phyloP scores from a whole-genome alignment of 2,113 vertebrate genomes.

The Passer montanus region DNA sequence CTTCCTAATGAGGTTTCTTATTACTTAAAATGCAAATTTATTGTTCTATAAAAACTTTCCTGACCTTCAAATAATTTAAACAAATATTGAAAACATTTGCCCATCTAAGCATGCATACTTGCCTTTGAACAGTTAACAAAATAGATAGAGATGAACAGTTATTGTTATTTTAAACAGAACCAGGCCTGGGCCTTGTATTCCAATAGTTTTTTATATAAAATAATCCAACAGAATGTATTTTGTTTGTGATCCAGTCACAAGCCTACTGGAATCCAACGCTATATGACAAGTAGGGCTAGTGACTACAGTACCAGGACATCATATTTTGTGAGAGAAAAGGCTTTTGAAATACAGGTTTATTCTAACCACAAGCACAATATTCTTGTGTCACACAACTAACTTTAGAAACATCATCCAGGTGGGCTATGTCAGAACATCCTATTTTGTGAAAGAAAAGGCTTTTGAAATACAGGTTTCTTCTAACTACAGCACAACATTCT shows the following conservation, averaged over 20 bases:
- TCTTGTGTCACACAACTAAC: not conserved
- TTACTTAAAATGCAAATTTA: not conserved
- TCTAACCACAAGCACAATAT: not conserved
- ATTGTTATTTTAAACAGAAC: not conserved
- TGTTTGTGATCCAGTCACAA: not conserved
- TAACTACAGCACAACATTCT: not conserved
- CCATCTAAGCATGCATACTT: not conserved
- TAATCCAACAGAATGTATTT: not conserved
- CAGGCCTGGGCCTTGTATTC: not conserved
- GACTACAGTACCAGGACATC: not conserved
- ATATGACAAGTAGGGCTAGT: not conserved
- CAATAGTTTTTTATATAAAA: not conserved
- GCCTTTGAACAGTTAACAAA: not conserved
- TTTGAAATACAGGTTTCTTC: not conserved
- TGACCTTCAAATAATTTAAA: not conserved
- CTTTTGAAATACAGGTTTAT: not conserved
- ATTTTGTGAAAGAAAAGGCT: not conserved
- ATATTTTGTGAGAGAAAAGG: not conserved
- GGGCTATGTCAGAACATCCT: not conserved
- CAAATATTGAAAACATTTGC: not conserved
- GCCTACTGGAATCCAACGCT: not conserved
- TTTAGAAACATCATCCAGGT: not conserved
- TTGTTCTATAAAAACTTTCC: not conserved
- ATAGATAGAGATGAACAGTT: not conserved
- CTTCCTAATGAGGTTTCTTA: not conserved